Percentiles rank a stretch among this genome's conserved stretches.
Conservation (phyloP, 2,797 vertebrate genomes). For the Falco biarmicus region DNA sequence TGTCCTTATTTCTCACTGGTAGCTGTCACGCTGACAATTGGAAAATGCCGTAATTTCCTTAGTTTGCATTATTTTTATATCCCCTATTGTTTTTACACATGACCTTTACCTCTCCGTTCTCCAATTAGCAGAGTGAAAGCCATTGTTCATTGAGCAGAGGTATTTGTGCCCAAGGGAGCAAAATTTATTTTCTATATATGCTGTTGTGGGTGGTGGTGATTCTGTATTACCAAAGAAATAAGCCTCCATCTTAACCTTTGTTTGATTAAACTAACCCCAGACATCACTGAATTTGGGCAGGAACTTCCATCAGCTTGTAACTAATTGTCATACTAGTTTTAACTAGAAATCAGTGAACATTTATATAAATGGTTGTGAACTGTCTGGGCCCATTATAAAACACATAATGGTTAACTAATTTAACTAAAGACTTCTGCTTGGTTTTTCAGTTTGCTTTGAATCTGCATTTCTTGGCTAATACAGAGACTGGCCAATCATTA, state of each 20-base stretch:
- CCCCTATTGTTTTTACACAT: conserved; percentile 70
- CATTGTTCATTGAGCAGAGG: conserved; percentile 68
- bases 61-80: conserved; percentile 69
- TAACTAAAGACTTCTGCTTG: neutral
- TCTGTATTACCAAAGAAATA: conserved; percentile 57
- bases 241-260: conserved; percentile 55
- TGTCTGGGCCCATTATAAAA: neutral
- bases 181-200: conserved; percentile 53
- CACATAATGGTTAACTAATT: neutral
- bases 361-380: conserved; percentile 10
- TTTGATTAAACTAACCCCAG: conserved; percentile 42
- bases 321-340: neutral
- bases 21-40: conserved; percentile 66
- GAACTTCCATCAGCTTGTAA: conserved; percentile 32
- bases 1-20: conserved; percentile 59
- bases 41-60: conserved; percentile 72
- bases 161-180: conserved; percentile 56
- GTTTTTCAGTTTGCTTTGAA: neutral
- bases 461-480: neutral
- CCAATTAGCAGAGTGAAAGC: conserved; percentile 68
- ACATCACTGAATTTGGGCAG: conserved; percentile 39
- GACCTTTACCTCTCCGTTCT: conserved; percentile 66
- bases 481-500: neutral
- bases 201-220: conserved; percentile 32
- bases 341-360: neutral